Conservation (phyloP, 2,797 vertebrate genomes). For the Betta splendens region DNA sequence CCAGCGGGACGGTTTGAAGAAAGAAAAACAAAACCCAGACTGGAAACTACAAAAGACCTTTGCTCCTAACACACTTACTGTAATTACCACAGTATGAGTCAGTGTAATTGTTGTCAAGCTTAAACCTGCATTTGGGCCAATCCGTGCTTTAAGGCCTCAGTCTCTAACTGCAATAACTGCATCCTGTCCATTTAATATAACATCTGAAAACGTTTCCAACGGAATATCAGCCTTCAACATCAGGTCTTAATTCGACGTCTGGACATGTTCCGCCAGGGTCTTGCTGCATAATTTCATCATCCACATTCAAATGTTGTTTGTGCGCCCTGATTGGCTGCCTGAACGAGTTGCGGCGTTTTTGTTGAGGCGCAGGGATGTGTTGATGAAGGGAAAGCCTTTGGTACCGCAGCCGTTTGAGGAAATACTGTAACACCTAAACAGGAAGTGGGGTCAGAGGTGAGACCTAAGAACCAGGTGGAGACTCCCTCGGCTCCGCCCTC, state of each 20-base stretch:
- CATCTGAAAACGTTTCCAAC: neutral
- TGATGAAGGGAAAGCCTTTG: slow-evolving; percentile 2
- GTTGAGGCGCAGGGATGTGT: neutral
- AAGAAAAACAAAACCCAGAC: slow-evolving; percentile 9
- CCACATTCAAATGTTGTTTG: slow-evolving; percentile 6
- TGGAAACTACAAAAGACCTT: neutral
- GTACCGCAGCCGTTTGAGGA: slow-evolving; percentile 41
- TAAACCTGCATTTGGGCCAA: slow-evolving; percentile 45
- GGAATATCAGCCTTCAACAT: slow-evolving; percentile 3
- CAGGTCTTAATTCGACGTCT: neutral
- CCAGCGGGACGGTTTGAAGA: slow-evolving; percentile 15
- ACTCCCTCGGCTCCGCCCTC: slow-evolving; percentile 53
- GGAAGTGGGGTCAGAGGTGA: slow-evolving; percentile 76
- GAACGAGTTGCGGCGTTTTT: slow-evolving; percentile 49
- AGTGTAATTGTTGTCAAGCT: slow-evolving; percentile 61
- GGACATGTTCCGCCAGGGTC: neutral
- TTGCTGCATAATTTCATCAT: slow-evolving; percentile 7
- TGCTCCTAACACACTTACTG: slow-evolving; percentile 27
- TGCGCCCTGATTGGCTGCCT: slow-evolving; percentile 35
- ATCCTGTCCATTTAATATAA: neutral
- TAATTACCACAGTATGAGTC: slow-evolving; percentile 54
- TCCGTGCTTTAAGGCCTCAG: slow-evolving; percentile 17
- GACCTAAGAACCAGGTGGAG: slow-evolving; percentile 40
- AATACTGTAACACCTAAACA: slow-evolving; percentile 69
- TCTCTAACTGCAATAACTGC: neutral